phyloP scores from a whole-genome alignment of 2,888 invertebrate genomes.

The Agapostemon virescens region DNA sequence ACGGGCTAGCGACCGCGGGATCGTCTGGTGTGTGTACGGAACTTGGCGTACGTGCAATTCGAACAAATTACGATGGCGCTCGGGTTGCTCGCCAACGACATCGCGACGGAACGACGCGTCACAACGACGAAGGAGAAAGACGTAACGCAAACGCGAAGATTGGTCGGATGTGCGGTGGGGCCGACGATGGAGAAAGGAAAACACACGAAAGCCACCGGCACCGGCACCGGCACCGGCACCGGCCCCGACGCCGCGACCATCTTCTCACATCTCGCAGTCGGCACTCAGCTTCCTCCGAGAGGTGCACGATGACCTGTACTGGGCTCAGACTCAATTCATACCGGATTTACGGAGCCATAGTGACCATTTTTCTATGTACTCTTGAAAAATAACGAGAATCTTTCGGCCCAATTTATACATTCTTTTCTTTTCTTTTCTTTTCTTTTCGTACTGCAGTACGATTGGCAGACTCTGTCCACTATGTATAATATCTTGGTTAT shows the following conservation, averaged over 20 bases:
- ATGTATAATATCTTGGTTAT: no score
- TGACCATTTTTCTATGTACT: no score
- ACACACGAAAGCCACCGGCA: conserved; percentile 11
- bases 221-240: neutral
- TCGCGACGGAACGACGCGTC: conserved; percentile 35
- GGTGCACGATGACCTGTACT: conserved; percentile 27
- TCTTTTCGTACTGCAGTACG: no score
- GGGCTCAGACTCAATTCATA: conserved; percentile 29
- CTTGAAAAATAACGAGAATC: no score
- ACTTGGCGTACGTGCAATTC: conserved; percentile 73
- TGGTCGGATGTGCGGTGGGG: neutral
- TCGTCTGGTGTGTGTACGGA: conserved; percentile 42
- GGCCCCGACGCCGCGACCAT: neutral
- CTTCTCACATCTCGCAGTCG: neutral
- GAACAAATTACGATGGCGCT: conserved; percentile 72
- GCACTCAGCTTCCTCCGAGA: conserved; percentile 32
- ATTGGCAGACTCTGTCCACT: no score
- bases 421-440: no score
- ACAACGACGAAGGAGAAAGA: conserved; percentile 31
- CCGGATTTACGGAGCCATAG: no score
- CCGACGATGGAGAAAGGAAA: conserved; percentile 32
- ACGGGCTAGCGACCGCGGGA: conserved; percentile 36
- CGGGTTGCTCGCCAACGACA: conserved; percentile 60
- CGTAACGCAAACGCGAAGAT: conserved; percentile 2
- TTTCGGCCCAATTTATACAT: no score